Conservation (phyloP, 2,113 vertebrate species). For the Calonectris borealis region DNA sequence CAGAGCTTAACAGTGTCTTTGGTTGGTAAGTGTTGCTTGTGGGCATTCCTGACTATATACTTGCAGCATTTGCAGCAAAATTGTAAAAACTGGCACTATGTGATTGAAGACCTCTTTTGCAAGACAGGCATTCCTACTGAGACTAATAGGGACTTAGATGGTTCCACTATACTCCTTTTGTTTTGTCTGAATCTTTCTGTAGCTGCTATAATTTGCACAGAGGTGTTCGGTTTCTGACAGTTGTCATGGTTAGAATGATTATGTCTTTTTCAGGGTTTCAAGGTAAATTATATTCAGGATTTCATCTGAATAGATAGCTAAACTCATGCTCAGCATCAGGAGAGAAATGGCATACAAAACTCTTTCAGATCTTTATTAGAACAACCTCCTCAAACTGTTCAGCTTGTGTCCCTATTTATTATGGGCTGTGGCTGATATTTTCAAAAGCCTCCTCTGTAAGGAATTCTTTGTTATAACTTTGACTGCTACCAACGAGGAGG, state of each 20-base stretch:
- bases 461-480: neutral
- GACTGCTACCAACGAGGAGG: neutral
- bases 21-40: neutral
- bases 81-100: neutral
- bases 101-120: neutral
- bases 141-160: neutral
- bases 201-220: neutral
- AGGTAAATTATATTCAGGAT: neutral
- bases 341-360: neutral
- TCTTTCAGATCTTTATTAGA: neutral
- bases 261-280: neutral
- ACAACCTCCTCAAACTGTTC: neutral
- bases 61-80: neutral
- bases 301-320: neutral
- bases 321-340: neutral
- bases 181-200: neutral
- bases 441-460: neutral
- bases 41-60: neutral
- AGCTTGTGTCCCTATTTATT: neutral
- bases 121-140: fast-evolving
- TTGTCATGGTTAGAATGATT: neutral
- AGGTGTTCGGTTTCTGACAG: neutral
- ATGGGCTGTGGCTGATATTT: neutral
- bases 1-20: neutral
- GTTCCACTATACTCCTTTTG: neutral